Percentiles rank a stretch among this genome's conserved stretches.
phyloP scores from a whole-genome alignment of 2,888 invertebrate genomes.

The Lepeophtheirus nordmannii region DNA sequence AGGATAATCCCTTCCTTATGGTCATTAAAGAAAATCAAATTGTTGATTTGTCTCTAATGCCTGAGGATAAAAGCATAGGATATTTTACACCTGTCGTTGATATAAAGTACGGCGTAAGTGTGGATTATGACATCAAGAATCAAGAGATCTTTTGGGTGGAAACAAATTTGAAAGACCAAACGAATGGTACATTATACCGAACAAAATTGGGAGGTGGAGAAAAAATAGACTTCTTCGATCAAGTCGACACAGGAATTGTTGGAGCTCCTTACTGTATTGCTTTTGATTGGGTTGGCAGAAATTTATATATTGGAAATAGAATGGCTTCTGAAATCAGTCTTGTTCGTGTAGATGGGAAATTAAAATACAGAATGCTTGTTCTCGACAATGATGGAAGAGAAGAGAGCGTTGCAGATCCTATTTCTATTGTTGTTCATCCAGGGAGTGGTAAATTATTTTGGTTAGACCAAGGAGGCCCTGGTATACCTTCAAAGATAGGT shows the following conservation, averaged over 20 bases:
- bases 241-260: constrained; percentile 58
- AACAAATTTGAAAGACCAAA: constrained; percentile 50
- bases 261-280: constrained; percentile 81
- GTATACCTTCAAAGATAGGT: constrained; percentile 66
- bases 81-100: constrained; percentile 74
- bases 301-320: constrained; percentile 78
- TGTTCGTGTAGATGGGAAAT: constrained; percentile 49
- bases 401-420: constrained; percentile 71
- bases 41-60: constrained; percentile 60
- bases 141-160: constrained; percentile 76
- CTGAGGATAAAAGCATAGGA: constrained; percentile 54
- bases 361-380: constrained; percentile 64
- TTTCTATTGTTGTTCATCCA: constrained; percentile 74
- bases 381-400: constrained; percentile 74
- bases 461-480: constrained; percentile 85
- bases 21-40: constrained; percentile 76
- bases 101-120: constrained; percentile 65
- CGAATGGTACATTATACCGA: constrained; percentile 64
- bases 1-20: constrained; percentile 69
- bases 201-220: constrained; percentile 73
- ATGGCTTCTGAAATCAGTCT: constrained; percentile 71
- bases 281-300: constrained; percentile 91
- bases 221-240: constrained; percentile 60
- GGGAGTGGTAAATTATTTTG: constrained; percentile 59
- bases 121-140: constrained; percentile 78